phyloP scores from a whole-genome alignment of 2,888 invertebrate genomes.

The Helobdella robusta region DNA sequence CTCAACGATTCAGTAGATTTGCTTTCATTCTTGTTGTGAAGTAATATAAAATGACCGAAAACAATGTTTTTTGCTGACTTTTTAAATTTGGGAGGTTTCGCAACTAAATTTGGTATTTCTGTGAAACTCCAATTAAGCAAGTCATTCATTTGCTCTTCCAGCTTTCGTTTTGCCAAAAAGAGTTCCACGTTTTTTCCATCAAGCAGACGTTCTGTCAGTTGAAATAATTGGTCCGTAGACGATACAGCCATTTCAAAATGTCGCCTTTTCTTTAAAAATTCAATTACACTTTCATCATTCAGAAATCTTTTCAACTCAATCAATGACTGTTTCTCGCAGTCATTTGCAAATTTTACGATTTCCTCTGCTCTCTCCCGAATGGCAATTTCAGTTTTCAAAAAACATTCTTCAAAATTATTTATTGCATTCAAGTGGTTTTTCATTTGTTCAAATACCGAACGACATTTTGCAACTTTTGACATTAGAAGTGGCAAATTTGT shows the following conservation, averaged over 20 bases:
- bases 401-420: constrained; percentile 41
- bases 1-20: too few relatives aligned
- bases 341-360: constrained; percentile 23
- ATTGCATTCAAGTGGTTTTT: constrained; percentile 40
- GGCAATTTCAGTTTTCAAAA: constrained; percentile 42
- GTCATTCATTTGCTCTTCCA: constrained; percentile 43
- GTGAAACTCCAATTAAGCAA: constrained; percentile 39
- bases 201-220: constrained; percentile 45
- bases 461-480: constrained; percentile 28
- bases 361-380: constrained; percentile 46
- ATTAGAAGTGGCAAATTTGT: constrained; percentile 37
- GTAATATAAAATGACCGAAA: too few relatives aligned
- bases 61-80: background rate
- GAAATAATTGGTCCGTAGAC: constrained; percentile 42
- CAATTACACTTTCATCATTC: constrained; percentile 40
- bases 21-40: too few relatives aligned
- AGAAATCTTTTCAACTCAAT: constrained; percentile 40
- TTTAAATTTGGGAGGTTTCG: background rate
- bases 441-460: constrained; percentile 38
- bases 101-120: constrained; percentile 36
- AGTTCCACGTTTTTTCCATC: constrained; percentile 47
- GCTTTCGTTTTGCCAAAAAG: constrained; percentile 44
- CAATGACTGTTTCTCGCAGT: constrained; percentile 41
- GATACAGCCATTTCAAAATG: constrained; percentile 36
- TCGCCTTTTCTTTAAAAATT: constrained; percentile 42